Evolutionary conservation across 2,113 vertebrate genomes (phyloP).

Genomic region (Clarias gariepinus): DNA sequence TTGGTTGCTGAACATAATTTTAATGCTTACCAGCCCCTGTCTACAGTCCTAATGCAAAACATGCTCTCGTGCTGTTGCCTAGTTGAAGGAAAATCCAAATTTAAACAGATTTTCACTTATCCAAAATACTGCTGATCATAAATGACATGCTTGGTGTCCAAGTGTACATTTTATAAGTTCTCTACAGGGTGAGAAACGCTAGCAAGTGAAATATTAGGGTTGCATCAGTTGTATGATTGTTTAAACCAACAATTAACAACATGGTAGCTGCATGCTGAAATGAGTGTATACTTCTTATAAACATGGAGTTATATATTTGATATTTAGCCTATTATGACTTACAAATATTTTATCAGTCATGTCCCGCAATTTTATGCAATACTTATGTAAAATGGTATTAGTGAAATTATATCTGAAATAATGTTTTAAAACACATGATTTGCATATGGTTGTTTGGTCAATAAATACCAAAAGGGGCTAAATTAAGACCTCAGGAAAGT

Average conservation of each 20-base stretch:
- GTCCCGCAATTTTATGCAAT: background rate
- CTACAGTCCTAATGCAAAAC: slow-evolving; percentile 45
- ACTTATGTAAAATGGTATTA: background rate
- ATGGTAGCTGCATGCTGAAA: background rate
- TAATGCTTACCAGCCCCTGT: slow-evolving; percentile 45
- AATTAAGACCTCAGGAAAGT: background rate
- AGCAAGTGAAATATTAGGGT: background rate
- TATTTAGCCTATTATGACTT: background rate
- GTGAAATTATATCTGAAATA: background rate
- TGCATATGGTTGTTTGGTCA: background rate
- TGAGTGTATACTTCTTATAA: background rate
- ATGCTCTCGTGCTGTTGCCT: slow-evolving; percentile 24
- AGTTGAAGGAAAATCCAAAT: slow-evolving; percentile 21
- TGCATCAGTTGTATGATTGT: background rate
- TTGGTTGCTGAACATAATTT: slow-evolving; percentile 42
- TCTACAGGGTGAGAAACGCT: too few relatives aligned
- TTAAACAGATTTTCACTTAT: slow-evolving; percentile 15
- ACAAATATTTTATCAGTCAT: background rate
- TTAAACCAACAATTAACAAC: background rate
- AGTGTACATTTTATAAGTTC: background rate
- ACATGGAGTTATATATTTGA: background rate
- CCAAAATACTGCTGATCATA: background rate
- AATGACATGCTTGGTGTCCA: slow-evolving; percentile 1
- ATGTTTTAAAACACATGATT: background rate
- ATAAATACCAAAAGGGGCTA: background rate